These are phyloP conservation scores for Aegotheles bennettii DNA, from an alignment of 2,113 vertebrate species.

Conservation along the genomic window DNA sequence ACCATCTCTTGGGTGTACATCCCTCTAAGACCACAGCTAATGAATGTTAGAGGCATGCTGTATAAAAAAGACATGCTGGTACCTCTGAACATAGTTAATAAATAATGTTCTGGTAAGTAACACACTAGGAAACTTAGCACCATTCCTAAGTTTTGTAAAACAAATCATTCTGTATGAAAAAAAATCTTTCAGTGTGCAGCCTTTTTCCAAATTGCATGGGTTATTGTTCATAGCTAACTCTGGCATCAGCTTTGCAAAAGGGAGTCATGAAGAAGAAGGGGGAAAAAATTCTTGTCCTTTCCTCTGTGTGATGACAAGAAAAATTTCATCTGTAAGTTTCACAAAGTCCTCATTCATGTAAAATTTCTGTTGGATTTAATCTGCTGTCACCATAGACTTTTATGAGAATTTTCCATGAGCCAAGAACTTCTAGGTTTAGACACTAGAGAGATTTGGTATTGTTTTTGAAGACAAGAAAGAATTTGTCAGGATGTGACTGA, in stretches of 20 bases:
- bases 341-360: not conserved
- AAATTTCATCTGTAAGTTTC: not conserved
- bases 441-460: not conserved
- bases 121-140: not conserved
- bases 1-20: not conserved
- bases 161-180: not conserved
- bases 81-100: not conserved
- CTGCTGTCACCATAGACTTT: not conserved
- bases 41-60: not conserved
- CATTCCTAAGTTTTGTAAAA: not conserved
- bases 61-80: rapidly evolving
- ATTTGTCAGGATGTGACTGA: not conserved
- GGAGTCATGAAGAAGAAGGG: not conserved
- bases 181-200: not conserved
- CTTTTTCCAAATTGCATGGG: not conserved
- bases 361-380: not conserved
- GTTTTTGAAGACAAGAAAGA: not conserved
- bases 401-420: not conserved
- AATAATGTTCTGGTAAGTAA: not conserved
- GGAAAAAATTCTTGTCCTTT: not conserved
- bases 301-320: not conserved
- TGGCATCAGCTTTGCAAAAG: not conserved
- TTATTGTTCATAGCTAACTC: not conserved
- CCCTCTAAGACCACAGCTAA: not conserved
- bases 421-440: not conserved